phyloP scores from a whole-genome alignment of 2,888 invertebrate species.

The Bimastos eiseni region DNA sequence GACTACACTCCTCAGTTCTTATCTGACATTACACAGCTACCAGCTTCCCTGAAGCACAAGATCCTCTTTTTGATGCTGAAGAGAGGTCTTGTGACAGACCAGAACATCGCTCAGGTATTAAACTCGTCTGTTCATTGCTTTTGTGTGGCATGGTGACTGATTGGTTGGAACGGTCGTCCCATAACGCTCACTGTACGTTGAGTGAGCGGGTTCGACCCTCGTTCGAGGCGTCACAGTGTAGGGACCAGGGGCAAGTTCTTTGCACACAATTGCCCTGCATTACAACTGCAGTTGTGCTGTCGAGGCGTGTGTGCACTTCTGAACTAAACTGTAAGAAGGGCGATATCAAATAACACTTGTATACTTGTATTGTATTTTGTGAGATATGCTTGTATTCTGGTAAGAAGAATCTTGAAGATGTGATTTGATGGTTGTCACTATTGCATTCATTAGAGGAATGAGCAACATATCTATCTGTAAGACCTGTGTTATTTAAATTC shows the following conservation, averaged over 20 bases:
- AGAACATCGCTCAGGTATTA: constrained; percentile 53
- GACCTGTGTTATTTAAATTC: not conserved
- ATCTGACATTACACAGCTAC: constrained; percentile 31
- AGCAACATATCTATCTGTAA: not conserved
- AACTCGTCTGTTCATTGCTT: not conserved
- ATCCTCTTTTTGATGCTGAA: constrained; percentile 55
- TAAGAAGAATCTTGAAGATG: not conserved
- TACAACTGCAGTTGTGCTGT: too few relatives aligned
- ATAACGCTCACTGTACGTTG: too few relatives aligned
- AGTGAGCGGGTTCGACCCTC: too few relatives aligned
- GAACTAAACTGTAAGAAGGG: too few relatives aligned
- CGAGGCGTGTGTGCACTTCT: too few relatives aligned
- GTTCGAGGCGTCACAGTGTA: too few relatives aligned
- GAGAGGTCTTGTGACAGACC: constrained; percentile 54
- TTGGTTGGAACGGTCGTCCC: too few relatives aligned
- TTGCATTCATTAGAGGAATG: not conserved
- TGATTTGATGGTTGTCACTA: not conserved
- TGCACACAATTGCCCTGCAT: too few relatives aligned
- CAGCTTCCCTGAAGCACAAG: constrained; percentile 50
- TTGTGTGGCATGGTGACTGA: too few relatives aligned
- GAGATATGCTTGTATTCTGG: not conserved
- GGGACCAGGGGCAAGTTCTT: too few relatives aligned
- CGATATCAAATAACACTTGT: too few relatives aligned
- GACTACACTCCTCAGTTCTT: constrained; percentile 14
- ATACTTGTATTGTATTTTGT: too few relatives aligned